Evolutionary conservation across 2,797 vertebrate species (phyloP).

Genomic region (Melanotaenia nigrans): DNA sequence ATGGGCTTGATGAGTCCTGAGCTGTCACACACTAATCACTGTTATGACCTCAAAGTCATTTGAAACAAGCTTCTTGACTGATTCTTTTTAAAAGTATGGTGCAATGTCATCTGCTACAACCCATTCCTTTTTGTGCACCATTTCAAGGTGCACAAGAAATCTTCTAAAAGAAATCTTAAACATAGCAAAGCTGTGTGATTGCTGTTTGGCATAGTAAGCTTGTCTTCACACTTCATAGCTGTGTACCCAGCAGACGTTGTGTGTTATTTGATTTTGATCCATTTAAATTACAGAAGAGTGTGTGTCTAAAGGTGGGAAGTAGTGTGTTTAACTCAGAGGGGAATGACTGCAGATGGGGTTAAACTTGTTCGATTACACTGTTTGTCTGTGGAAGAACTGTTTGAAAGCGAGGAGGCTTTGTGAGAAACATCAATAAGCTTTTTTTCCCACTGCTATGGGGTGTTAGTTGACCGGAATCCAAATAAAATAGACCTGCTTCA

Average conservation of each 20-base stretch:
- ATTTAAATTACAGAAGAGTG: conserved; percentile 11
- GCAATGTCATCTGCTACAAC: conserved; percentile 8
- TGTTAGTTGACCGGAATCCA: conserved; percentile 35
- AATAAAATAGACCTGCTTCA: conserved; percentile 27
- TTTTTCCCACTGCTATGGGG: conserved; percentile 31
- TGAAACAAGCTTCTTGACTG: background rate
- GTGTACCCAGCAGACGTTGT: background rate
- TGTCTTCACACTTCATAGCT: background rate
- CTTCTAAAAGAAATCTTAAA: background rate
- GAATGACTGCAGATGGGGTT: conserved; percentile 9
- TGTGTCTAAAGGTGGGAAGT: conserved; percentile 10
- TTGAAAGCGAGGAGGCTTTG: conserved; percentile 31
- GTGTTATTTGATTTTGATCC: conserved; percentile 10
- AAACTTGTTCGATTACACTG: conserved; percentile 20
- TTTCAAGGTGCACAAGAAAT: background rate
- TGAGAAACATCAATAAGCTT: conserved; percentile 57
- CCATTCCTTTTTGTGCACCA: background rate
- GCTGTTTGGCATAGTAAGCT: background rate
- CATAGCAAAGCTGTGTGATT: background rate
- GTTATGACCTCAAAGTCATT: background rate
- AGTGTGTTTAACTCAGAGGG: conserved; percentile 5
- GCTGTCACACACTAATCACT: background rate
- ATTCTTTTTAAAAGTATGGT: background rate
- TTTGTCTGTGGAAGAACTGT: conserved; percentile 1
- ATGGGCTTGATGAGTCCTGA: background rate